These are phyloP conservation scores for Girardia tigrina DNA, from an alignment of 2,888 invertebrate genomes.

Conservation along the genomic window DNA sequence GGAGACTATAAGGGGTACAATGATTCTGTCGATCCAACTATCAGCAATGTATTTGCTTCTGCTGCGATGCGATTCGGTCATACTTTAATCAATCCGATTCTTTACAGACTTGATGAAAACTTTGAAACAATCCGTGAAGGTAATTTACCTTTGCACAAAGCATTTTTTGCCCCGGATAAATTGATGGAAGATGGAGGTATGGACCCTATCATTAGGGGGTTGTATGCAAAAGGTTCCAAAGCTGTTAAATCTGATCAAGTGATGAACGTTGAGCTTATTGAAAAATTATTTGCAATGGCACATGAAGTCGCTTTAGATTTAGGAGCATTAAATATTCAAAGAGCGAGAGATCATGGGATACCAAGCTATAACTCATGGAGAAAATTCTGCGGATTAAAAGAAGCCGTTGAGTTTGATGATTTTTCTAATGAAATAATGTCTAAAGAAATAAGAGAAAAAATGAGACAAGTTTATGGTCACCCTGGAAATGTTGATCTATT, in stretches of 20 bases:
- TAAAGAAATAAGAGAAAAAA: constrained; percentile 58
- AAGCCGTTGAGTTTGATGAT: constrained; percentile 69
- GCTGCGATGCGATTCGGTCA: constrained; percentile 88
- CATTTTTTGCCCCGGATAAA: constrained; percentile 91
- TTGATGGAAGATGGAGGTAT: constrained; percentile 89
- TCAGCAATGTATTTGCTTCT: constrained; percentile 88
- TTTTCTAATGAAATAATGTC: too few species aligned
- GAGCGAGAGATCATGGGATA: constrained; percentile 81
- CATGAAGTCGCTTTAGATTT: constrained; percentile 71
- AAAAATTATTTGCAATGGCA: constrained; percentile 68
- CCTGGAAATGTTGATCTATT: constrained; percentile 85
- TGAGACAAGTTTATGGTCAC: constrained; percentile 74
- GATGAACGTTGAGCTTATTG: constrained; percentile 79
- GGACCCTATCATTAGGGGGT: too few species aligned
- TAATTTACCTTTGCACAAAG: constrained; percentile 72
- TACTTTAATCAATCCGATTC: constrained; percentile 78
- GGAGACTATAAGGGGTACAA: constrained; percentile 69
- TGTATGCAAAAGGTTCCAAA: constrained; percentile 76
- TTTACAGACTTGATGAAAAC: constrained; percentile 59
- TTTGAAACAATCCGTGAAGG: constrained; percentile 76
- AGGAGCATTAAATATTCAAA: constrained; percentile 85
- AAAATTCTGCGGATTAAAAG: constrained; percentile 66
- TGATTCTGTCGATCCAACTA: constrained; percentile 65
- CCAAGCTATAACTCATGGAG: constrained; percentile 76
- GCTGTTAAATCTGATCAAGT: constrained; percentile 68